phyloP scores from a whole-genome alignment of 2,797 vertebrate genomes.

The Sebastes melanostomus region DNA sequence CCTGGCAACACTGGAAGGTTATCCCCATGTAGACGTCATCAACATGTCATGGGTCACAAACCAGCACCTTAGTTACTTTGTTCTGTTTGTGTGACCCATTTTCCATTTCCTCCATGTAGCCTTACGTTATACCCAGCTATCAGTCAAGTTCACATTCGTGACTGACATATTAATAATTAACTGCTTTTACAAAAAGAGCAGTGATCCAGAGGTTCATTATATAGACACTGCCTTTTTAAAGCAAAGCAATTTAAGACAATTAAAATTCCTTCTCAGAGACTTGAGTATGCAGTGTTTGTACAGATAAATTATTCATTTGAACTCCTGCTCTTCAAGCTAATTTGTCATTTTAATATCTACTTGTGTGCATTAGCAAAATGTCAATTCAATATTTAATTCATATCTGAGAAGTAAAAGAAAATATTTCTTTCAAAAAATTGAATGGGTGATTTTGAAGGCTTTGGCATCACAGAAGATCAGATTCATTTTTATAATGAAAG shows the following conservation, averaged over 20 bases:
- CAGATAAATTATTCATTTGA: slow-evolving; percentile 76
- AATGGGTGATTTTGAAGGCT: slow-evolving; percentile 9
- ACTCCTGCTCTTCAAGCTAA: slow-evolving; percentile 65
- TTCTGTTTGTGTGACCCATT: slow-evolving; percentile 36
- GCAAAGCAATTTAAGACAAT: slow-evolving; percentile 59
- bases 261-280: slow-evolving; percentile 53
- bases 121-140: slow-evolving; percentile 42
- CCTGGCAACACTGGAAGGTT: too few relatives aligned
- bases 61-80: not conserved
- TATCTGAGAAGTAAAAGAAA: slow-evolving; percentile 28
- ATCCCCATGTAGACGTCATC: not conserved
- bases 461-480: slow-evolving; percentile 12
- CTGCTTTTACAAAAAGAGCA: slow-evolving; percentile 46
- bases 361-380: slow-evolving; percentile 65
- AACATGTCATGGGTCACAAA: not conserved
- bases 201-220: slow-evolving; percentile 60
- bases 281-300: slow-evolving; percentile 62
- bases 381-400: slow-evolving; percentile 70
- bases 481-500: not conserved
- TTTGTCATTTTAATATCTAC: slow-evolving; percentile 72
- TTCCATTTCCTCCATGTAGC: slow-evolving; percentile 36
- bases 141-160: slow-evolving; percentile 49
- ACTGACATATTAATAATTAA: slow-evolving; percentile 60
- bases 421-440: slow-evolving; percentile 7
- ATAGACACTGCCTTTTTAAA: slow-evolving; percentile 52